Percentiles rank a stretch among this genome's conserved stretches.
Conservation (phyloP, 2,888 invertebrate species). For the Apodemia hepburni region DNA sequence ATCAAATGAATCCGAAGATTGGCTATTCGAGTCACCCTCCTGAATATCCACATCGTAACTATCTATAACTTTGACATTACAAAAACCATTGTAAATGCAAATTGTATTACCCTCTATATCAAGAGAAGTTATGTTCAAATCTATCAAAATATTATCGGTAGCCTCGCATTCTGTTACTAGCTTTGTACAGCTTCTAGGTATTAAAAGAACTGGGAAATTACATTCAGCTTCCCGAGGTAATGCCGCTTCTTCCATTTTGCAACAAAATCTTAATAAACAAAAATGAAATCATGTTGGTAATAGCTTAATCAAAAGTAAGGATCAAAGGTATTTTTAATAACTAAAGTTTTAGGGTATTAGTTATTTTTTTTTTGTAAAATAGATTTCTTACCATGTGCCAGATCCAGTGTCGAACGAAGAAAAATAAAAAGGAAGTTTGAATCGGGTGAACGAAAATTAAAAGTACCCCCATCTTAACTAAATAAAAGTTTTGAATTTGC, state of each 20-base stretch:
- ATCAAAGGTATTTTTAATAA: conserved; percentile 19
- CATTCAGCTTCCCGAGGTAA: conserved; percentile 32
- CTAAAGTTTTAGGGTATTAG: conserved; percentile 33
- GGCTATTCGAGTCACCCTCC: conserved; percentile 24
- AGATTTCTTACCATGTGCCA: conserved; percentile 55
- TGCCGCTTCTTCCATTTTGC: conserved; percentile 47
- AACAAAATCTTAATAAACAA: conserved; percentile 28
- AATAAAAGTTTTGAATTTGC: neutral
- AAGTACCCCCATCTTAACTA: neutral
- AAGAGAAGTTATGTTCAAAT: conserved; percentile 51
- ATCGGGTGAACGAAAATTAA: conserved; percentile 21
- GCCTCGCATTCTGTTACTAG: conserved; percentile 51
- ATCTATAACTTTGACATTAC: conserved; percentile 58
- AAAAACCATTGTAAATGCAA: conserved; percentile 55
- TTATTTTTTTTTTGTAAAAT: conserved; percentile 18
- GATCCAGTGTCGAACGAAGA: conserved; percentile 38
- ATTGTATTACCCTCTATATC: conserved; percentile 55
- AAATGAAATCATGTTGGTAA: conserved; percentile 30
- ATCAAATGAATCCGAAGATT: conserved; percentile 29
- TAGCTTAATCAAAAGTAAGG: conserved; percentile 49
- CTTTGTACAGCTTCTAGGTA: conserved; percentile 57
- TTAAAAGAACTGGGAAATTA: conserved; percentile 51
- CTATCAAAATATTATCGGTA: conserved; percentile 54
- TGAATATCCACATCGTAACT: conserved; percentile 40
- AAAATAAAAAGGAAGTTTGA: conserved; percentile 33